phyloP scores from a whole-genome alignment of 2,113 vertebrate genomes.

The Numenius arquata region DNA sequence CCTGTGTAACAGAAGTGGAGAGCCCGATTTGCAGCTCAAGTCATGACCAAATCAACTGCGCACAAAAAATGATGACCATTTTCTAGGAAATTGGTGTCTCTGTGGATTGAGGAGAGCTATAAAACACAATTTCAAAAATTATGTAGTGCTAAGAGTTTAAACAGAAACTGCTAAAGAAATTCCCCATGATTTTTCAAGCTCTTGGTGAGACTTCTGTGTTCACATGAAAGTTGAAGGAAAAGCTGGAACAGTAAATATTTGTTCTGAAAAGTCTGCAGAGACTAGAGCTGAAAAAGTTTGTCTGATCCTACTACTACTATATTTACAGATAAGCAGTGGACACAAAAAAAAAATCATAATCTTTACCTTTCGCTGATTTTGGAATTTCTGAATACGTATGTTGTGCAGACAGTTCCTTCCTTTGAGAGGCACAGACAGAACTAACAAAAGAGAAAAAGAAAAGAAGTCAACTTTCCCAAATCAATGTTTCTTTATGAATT shows the following conservation, averaged over 20 bases:
- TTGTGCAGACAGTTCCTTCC: background rate
- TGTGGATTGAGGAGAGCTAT: background rate
- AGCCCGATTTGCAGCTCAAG: background rate
- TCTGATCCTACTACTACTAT: background rate
- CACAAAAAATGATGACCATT: background rate
- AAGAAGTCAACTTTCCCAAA: background rate
- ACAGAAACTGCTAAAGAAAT: background rate
- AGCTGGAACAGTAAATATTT: background rate
- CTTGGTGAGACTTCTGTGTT: background rate
- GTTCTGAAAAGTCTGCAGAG: background rate
- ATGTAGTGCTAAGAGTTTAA: background rate
- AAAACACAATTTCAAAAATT: background rate
- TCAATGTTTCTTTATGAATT: background rate
- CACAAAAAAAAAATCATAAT: rapidly evolving
- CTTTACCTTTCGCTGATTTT: background rate
- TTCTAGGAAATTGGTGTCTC: background rate
- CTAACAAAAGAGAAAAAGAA: background rate
- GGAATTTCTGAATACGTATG: rapidly evolving
- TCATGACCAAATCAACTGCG: background rate
- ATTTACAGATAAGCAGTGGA: background rate
- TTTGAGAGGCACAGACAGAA: background rate
- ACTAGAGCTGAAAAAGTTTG: background rate
- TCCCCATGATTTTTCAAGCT: background rate
- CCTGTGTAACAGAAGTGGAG: background rate
- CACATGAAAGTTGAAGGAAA: background rate